Evolutionary conservation across 2,888 invertebrate genomes (phyloP).

Genomic region (Cancer borealis): DNA sequence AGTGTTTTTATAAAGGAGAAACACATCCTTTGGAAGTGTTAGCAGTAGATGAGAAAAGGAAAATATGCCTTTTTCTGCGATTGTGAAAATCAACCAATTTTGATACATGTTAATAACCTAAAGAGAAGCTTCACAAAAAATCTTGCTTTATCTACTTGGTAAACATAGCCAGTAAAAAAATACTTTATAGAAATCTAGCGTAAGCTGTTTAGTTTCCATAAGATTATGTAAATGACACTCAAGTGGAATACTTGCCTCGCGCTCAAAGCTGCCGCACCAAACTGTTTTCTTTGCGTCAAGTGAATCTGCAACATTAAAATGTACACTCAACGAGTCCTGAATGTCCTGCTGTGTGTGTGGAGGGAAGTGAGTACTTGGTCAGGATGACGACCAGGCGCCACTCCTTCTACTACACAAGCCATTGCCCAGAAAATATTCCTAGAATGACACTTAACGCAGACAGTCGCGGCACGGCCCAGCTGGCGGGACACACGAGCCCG

Average conservation of each 20-base stretch:
- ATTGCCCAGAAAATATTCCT: too few relatives aligned
- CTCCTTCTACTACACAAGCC: not conserved
- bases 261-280: not conserved
- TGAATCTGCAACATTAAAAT: not conserved
- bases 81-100: not conserved
- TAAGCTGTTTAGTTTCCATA: slow-evolving; percentile 24
- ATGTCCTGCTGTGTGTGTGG: not conserved
- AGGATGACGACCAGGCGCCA: not conserved
- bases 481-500: not conserved
- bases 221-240: slow-evolving; percentile 4
- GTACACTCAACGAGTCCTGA: not conserved
- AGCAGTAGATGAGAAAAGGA: not conserved
- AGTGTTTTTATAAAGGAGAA: not conserved
- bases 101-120: not conserved
- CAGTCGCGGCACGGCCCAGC: not conserved
- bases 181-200: not conserved
- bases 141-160: not conserved
- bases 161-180: not conserved
- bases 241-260: not conserved
- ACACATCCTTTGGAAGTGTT: not conserved
- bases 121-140: not conserved
- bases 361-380: not conserved
- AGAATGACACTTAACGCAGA: not conserved
- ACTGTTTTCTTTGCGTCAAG: not conserved
- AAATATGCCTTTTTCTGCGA: not conserved